phyloP scores from a whole-genome alignment of 2,888 invertebrate species.

The Stenotaenia linearis region DNA sequence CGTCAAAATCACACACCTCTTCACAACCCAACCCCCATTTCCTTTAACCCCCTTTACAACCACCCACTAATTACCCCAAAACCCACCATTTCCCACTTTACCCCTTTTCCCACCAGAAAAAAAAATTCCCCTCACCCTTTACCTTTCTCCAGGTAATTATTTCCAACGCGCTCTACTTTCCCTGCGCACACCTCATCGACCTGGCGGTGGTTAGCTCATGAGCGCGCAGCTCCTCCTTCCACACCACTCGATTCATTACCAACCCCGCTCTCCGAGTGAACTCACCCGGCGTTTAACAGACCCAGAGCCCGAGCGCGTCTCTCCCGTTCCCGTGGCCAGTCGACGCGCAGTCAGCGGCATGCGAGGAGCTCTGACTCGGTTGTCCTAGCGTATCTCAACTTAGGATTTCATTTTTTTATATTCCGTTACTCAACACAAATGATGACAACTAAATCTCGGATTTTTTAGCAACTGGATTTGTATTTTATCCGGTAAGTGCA shows the following conservation, averaged over 20 bases:
- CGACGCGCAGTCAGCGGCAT: constrained; percentile 6
- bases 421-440: background rate
- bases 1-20: no score
- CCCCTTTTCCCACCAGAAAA: no score
- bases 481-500: background rate
- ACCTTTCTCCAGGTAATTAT: background rate
- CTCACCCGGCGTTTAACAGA: background rate
- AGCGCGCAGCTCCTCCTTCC: background rate
- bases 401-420: background rate
- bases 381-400: background rate
- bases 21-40: no score
- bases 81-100: no score
- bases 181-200: constrained; percentile 13
- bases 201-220: background rate
- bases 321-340: background rate
- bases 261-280: background rate
- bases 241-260: background rate
- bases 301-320: background rate
- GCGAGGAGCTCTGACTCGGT: background rate
- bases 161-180: background rate
- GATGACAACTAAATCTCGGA: background rate
- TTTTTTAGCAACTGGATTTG: background rate
- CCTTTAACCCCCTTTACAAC: no score
- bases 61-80: no score
- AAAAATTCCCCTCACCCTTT: no score